Evolutionary conservation across 2,113 vertebrate genomes (phyloP).

Genomic region (Fulica atra): DNA sequence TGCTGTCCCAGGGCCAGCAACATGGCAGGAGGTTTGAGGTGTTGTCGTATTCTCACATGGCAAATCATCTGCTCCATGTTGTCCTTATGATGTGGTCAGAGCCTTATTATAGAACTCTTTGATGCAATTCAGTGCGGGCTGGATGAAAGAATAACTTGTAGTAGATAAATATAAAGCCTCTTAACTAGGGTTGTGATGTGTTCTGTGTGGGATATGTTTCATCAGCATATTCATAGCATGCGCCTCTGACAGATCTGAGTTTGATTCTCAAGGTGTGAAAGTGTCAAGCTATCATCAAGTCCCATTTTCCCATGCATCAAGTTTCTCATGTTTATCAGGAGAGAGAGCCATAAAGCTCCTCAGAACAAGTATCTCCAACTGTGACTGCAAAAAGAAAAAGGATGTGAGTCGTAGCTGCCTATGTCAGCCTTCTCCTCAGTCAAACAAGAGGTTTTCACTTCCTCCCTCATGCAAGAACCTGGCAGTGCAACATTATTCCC

Average conservation of each 20-base stretch:
- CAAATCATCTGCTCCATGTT: conserved; percentile 1
- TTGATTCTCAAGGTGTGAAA: conserved; percentile 63
- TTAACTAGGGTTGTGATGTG: neutral
- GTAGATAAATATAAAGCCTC: conserved; percentile 40
- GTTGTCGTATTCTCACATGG: neutral
- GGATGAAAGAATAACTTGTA: conserved; percentile 51
- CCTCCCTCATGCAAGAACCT: neutral
- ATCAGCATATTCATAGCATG: conserved; percentile 52
- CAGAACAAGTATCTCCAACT: neutral
- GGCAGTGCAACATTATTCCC: neutral
- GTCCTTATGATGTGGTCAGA: neutral
- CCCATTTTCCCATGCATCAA: conserved; percentile 44
- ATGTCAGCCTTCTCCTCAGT: neutral
- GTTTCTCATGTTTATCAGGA: conserved; percentile 44
- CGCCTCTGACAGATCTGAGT: neutral
- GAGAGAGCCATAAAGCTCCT: neutral
- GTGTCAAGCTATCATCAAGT: conserved; percentile 62
- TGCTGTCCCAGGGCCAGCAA: neutral
- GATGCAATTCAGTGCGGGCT: neutral
- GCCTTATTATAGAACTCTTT: conserved; percentile 5
- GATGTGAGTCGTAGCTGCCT: neutral
- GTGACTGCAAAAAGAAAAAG: neutral
- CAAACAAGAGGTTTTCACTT: conserved; percentile 5
- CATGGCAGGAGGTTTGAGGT: neutral
- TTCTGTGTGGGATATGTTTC: conserved; percentile 53